Conservation (phyloP, 2,113 vertebrate species). For the Phalacrocorax carbo region DNA sequence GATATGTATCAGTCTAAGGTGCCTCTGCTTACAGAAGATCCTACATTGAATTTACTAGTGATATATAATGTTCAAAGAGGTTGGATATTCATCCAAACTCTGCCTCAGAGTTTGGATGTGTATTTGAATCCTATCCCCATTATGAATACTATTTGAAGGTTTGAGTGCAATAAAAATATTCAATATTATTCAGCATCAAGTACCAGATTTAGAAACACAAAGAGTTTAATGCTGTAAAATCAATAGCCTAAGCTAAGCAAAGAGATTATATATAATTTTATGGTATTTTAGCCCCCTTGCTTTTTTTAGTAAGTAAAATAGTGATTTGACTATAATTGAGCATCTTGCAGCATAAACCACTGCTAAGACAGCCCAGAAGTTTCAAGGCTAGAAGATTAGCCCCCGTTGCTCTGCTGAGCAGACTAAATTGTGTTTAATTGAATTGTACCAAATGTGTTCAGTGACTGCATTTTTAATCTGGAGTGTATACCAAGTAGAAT, state of each 20-base stretch:
- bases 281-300: background rate
- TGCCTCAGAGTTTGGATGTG: background rate
- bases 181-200: background rate
- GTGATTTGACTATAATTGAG: background rate
- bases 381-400: background rate
- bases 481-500: background rate
- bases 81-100: background rate
- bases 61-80: background rate
- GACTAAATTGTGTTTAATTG: background rate
- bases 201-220: background rate
- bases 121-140: background rate
- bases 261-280: background rate
- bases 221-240: background rate
- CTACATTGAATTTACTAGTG: background rate
- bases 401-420: background rate
- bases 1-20: background rate
- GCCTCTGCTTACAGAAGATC: background rate
- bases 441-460: background rate
- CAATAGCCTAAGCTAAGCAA: background rate
- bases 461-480: background rate
- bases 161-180: background rate
- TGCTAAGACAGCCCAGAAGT: background rate
- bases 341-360: background rate
- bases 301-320: background rate
- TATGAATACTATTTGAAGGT: background rate